phyloP scores from a whole-genome alignment of 2,797 vertebrate species.

The Darevskia mixta region DNA sequence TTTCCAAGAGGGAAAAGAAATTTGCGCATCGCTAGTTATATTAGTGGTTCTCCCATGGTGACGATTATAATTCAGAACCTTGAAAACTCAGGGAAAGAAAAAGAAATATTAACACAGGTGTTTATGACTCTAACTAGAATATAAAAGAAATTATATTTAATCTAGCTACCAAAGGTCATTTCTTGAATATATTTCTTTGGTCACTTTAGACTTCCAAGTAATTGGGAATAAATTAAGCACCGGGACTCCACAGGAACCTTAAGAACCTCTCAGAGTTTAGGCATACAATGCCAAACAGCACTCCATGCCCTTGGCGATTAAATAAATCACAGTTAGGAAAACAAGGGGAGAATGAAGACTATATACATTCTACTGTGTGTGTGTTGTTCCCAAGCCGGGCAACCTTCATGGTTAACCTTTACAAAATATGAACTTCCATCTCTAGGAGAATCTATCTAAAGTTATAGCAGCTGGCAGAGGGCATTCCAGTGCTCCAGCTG shows the following conservation, averaged over 20 bases:
- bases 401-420: constrained; percentile 3
- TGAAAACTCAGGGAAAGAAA: constrained; percentile 22
- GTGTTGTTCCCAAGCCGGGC: not conserved
- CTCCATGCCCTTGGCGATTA: not conserved
- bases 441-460: not conserved
- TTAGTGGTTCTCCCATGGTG: not conserved
- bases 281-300: constrained; percentile 16
- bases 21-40: not conserved
- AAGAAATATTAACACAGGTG: constrained; percentile 10
- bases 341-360: not conserved
- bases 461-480: no score
- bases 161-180: constrained; percentile 30
- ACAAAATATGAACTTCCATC: not conserved
- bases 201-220: constrained; percentile 1
- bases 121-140: constrained; percentile 8
- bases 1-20: not conserved
- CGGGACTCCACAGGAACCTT: not conserved
- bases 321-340: constrained; percentile 21
- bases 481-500: no score
- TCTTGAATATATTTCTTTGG: constrained; percentile 25
- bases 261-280: not conserved
- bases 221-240: constrained; percentile 10
- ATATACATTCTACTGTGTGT: not conserved
- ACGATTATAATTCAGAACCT: constrained; percentile 9
- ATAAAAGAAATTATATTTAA: constrained; percentile 14